These are phyloP conservation scores for Chromobotia macracanthus DNA, from an alignment of 2,797 vertebrate genomes.

Conservation along the genomic window DNA sequence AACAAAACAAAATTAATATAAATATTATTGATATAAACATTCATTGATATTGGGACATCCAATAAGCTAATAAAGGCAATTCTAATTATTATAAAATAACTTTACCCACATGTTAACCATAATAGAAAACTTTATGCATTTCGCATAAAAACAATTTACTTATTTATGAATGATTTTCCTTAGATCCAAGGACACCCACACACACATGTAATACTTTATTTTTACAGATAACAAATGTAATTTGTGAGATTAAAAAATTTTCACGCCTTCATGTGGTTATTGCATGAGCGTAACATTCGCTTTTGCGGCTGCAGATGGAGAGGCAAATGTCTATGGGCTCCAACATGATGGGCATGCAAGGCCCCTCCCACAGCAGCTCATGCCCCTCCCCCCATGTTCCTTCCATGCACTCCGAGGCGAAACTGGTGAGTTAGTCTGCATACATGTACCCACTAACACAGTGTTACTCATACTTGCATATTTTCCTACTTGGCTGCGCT, in stretches of 20 bases:
- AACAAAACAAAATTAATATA: neutral
- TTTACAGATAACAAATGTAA: neutral
- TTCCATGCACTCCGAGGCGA: slow-evolving; percentile 98
- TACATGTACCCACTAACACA: neutral
- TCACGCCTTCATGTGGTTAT: neutral
- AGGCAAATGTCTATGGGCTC: slow-evolving; percentile 98
- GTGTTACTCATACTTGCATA: slow-evolving; percentile 13
- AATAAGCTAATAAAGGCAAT: too few species aligned
- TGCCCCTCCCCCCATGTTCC: slow-evolving; percentile 95
- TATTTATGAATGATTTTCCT: too few species aligned
- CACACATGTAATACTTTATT: neutral
- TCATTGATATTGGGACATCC: too few species aligned
- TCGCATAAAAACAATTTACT: neutral
- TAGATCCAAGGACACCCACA: neutral
- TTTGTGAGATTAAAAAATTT: neutral
- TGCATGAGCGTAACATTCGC: slow-evolving; percentile 47
- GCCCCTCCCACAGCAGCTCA: slow-evolving; percentile 88
- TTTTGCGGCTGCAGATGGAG: slow-evolving; percentile 87
- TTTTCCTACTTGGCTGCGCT: slow-evolving; percentile 6
- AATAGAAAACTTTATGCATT: too few species aligned
- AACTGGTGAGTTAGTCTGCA: slow-evolving; percentile 86
- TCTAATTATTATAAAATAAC: too few species aligned
- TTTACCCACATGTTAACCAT: too few species aligned
- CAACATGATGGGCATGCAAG: slow-evolving; percentile 98
- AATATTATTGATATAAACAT: neutral